Percentiles rank a stretch among this genome's conserved stretches.
These are phyloP conservation scores for Ploceus nigricollis DNA, from an alignment of 2,113 vertebrate species.

Conservation along the genomic window DNA sequence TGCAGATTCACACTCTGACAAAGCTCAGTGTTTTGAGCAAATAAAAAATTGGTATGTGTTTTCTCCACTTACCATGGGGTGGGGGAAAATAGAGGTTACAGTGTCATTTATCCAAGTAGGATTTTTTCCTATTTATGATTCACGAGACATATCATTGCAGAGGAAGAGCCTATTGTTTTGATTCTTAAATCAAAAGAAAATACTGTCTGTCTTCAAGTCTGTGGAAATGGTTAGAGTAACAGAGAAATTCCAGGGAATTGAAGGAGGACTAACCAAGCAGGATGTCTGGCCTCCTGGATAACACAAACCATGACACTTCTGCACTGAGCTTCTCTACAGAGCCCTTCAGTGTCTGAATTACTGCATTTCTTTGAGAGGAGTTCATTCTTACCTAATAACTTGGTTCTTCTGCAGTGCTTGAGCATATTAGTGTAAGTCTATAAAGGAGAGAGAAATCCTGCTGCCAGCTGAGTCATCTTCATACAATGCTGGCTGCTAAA, in stretches of 20 bases:
- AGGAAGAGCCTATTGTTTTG: background rate
- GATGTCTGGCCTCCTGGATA: background rate
- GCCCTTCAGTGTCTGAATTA: background rate
- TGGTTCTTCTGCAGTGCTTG: background rate
- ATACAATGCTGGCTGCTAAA: background rate
- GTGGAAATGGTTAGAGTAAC: background rate
- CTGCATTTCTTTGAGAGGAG: background rate
- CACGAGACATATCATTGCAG: background rate
- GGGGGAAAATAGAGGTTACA: background rate
- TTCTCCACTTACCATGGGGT: background rate
- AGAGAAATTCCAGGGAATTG: background rate
- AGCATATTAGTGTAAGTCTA: background rate
- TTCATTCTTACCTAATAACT: background rate
- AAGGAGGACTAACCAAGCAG: background rate
- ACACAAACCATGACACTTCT: background rate
- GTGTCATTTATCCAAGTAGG: background rate
- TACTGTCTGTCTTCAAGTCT: background rate
- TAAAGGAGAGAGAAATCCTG: background rate
- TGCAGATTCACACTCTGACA: background rate
- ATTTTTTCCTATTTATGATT: background rate
- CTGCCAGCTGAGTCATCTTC: slow-evolving; percentile 10
- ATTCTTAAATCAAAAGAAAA: background rate
- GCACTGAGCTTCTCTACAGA: background rate
- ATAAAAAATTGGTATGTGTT: background rate
- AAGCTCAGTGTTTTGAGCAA: background rate